Evolutionary conservation across 2,113 vertebrate genomes (phyloP).

Genomic region (Heterotilapia buettikoferi): DNA sequence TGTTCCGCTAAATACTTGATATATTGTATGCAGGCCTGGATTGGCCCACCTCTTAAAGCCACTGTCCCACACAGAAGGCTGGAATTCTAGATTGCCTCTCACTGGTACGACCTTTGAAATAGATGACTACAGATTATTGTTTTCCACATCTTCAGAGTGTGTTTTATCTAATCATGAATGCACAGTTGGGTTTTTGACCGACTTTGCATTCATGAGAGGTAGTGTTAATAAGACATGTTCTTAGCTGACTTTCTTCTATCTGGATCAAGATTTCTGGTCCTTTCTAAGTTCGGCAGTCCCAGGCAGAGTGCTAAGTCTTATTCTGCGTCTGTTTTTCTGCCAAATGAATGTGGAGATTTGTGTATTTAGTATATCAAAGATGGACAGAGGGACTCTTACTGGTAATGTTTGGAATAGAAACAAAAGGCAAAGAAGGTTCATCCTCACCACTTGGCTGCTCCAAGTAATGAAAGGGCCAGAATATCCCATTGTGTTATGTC

Average conservation of each 20-base stretch:
- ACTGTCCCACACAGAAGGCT: not conserved
- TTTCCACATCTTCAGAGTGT: not conserved
- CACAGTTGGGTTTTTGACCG: not conserved
- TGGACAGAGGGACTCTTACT: fast-evolving
- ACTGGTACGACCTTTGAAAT: not conserved
- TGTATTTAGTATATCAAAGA: not conserved
- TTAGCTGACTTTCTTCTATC: not conserved
- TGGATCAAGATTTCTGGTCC: not conserved
- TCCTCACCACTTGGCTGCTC: not conserved
- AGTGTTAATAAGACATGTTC: not conserved
- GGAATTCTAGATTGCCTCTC: not conserved
- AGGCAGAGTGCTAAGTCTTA: not conserved
- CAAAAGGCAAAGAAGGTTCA: not conserved
- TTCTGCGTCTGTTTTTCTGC: not conserved
- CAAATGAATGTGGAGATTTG: not conserved
- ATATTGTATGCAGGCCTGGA: not conserved
- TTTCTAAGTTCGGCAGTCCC: not conserved
- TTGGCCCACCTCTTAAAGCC: not conserved
- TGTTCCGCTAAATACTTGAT: fast-evolving
- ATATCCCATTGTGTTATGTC: not conserved
- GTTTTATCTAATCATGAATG: not conserved
- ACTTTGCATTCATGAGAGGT: not conserved
- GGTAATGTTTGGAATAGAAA: not conserved
- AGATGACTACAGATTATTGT: fast-evolving
- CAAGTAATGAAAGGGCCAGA: not conserved